Evolutionary conservation across 1,140 invertebrate genomes (phyloP).

Genomic region (Temnothorax nylanderi): DNA sequence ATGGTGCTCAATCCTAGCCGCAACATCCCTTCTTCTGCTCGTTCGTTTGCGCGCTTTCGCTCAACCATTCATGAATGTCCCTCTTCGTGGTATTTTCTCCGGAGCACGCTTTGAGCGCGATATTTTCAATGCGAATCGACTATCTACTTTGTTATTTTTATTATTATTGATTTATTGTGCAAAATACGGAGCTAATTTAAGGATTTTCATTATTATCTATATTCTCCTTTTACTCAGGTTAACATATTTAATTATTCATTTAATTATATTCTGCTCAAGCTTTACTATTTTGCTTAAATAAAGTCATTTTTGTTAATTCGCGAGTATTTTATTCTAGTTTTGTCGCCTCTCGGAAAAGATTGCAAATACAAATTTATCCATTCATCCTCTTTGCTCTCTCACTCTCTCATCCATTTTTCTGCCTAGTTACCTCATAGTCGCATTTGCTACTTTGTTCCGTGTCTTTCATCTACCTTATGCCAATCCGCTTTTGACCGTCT

Average conservation of each 20-base stretch:
- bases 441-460: slow-evolving; percentile 4
- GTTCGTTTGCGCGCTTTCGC: slow-evolving; percentile 17
- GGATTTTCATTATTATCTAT: not conserved
- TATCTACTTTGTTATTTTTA: not conserved
- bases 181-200: not conserved
- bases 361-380: slow-evolving; percentile 3
- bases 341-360: not conserved
- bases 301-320: not conserved
- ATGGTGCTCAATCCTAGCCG: slow-evolving; percentile 47
- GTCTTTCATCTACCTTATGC: not conserved
- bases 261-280: not conserved
- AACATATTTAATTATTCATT: not conserved
- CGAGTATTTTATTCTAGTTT: not conserved
- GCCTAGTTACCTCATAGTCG: not conserved
- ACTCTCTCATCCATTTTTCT: not conserved
- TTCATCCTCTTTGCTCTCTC: not conserved
- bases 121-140: not conserved
- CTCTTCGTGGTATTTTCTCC: slow-evolving; percentile 13
- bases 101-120: not conserved
- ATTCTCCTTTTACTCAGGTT: not conserved
- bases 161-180: not conserved
- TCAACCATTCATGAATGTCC: not conserved
- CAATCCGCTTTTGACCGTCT: not conserved
- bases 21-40: slow-evolving; percentile 17
- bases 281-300: not conserved